A percentile compares a stretch with the other conserved stretches of the same genome.
Evolutionary conservation across 23 tunicate species (phyloP).

Genomic region (Oikopleura dioica): DNA sequence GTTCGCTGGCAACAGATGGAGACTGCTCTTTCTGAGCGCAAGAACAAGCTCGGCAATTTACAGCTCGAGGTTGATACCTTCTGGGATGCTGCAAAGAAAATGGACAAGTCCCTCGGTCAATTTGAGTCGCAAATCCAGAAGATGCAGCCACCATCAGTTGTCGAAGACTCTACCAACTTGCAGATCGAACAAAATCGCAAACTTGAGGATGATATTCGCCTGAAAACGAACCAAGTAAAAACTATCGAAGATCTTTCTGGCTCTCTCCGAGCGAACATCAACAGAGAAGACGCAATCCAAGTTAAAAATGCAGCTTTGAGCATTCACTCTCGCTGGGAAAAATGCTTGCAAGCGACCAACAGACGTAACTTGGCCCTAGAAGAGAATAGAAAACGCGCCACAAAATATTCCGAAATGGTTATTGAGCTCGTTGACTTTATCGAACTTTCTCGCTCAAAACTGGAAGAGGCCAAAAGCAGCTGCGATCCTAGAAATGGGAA

Average conservation of each 20-base stretch:
- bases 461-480: background rate
- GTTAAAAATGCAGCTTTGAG: slow-evolving; percentile 4
- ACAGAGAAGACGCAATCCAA: slow-evolving; percentile 1
- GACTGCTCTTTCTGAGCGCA: background rate
- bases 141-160: background rate
- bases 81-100: slow-evolving; percentile 10
- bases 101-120: background rate
- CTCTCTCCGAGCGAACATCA: background rate
- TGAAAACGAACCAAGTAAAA: background rate
- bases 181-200: slow-evolving; percentile 9
- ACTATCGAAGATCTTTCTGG: slow-evolving; percentile 1
- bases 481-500: slow-evolving; percentile 1
- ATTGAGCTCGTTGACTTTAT: background rate
- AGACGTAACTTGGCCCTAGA: background rate
- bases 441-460: background rate
- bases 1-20: slow-evolving; percentile 11
- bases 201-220: slow-evolving; percentile 5
- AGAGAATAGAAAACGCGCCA: background rate
- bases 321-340: slow-evolving; percentile 13
- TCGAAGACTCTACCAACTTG: background rate
- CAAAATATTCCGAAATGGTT: background rate
- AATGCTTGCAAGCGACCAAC: background rate
- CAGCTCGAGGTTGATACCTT: background rate
- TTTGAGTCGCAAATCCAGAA: background rate
- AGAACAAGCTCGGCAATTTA: background rate